Conservation (phyloP, 2,113 vertebrate genomes). For the Haliaeetus leucogaster region DNA sequence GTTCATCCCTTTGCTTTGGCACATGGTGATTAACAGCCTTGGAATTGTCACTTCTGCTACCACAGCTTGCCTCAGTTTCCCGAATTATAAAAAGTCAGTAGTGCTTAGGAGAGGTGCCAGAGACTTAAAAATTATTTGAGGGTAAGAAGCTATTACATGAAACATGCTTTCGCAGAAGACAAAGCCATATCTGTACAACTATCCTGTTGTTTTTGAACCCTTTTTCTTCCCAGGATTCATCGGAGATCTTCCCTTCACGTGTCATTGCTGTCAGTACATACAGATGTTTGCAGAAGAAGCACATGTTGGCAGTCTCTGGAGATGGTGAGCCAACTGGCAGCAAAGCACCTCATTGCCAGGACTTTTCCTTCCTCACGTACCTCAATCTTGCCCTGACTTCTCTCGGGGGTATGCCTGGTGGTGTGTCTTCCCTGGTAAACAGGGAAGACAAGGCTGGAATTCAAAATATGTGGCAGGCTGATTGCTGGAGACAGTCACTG, state of each 20-base stretch:
- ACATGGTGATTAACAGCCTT: accelerated
- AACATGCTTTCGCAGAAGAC: not conserved
- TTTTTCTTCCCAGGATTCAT: accelerated
- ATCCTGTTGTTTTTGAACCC: not conserved
- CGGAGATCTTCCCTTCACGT: accelerated
- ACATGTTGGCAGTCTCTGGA: not conserved
- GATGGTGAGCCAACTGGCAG: not conserved
- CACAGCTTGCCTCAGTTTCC: not conserved
- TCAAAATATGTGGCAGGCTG: accelerated
- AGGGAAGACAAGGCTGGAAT: not conserved
- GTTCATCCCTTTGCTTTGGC: not conserved
- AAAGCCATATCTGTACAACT: accelerated
- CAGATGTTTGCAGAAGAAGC: not conserved
- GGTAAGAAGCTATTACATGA: accelerated
- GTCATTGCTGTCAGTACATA: not conserved
- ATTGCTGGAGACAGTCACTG: not conserved
- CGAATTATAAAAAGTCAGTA: accelerated
- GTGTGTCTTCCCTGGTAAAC: not conserved
- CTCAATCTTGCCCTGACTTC: not conserved
- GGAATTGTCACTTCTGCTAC: not conserved
- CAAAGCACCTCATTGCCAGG: not conserved
- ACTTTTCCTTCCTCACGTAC: not conserved
- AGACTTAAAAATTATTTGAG: not conserved
- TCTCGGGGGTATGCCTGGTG: not conserved
- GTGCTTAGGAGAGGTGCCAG: not conserved